phyloP scores from a whole-genome alignment of 2,113 vertebrate species.

The Apeltes quadracus region DNA sequence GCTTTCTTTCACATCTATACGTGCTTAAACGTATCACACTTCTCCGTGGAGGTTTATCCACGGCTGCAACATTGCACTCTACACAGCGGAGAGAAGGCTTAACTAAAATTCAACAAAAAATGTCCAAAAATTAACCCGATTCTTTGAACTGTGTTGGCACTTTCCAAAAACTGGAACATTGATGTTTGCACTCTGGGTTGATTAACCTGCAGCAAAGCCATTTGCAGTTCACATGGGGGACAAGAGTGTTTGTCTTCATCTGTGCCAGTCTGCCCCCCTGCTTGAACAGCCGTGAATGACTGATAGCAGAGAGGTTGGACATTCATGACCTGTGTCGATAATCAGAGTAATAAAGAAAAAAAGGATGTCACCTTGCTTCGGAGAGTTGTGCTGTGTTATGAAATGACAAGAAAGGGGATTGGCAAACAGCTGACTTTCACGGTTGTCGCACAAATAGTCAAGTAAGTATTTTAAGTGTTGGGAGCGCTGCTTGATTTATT shows the following conservation, averaged over 20 bases:
- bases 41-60: conserved; percentile 14
- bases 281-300: conserved; percentile 20
- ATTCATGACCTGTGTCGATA: conserved; percentile 49
- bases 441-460: conserved; percentile 14
- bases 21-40: not conserved
- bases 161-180: conserved; percentile 57
- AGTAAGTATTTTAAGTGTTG: not conserved
- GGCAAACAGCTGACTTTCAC: conserved; percentile 26
- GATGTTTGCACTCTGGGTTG: conserved; percentile 61
- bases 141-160: conserved; percentile 56
- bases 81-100: conserved; percentile 2
- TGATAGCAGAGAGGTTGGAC: conserved; percentile 18
- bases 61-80: not conserved
- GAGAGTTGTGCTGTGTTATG: conserved; percentile 16
- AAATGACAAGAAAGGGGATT: conserved; percentile 21
- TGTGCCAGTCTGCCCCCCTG: conserved; percentile 29
- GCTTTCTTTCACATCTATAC: conserved; percentile 17
- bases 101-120: conserved; percentile 25
- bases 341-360: conserved; percentile 21
- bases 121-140: conserved; percentile 42
- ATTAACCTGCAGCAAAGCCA: conserved; percentile 39
- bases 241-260: conserved; percentile 49
- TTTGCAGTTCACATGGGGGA: conserved; percentile 13
- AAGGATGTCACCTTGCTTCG: conserved; percentile 22
- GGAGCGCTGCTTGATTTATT: conserved; percentile 16